Evolutionary conservation across 2,888 invertebrate species (phyloP).

Genomic region (Argyra leucocephala): DNA sequence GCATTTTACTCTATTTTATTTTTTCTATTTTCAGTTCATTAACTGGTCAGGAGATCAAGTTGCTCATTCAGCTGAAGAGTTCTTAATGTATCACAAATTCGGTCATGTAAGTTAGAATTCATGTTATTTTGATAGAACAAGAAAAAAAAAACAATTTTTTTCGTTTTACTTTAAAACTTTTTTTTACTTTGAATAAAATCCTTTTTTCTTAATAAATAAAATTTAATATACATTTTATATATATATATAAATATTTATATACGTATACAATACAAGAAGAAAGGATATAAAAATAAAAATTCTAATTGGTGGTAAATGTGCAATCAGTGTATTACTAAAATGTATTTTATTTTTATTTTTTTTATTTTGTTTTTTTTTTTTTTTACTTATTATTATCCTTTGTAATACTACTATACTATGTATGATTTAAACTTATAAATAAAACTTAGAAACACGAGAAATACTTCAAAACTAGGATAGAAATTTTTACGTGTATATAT

Average conservation of each 20-base stretch:
- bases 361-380: neutral
- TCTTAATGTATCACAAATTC: slow-evolving; percentile 81
- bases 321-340: slow-evolving; percentile 7
- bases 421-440: neutral
- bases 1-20: slow-evolving; percentile 17
- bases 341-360: neutral
- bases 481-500: neutral
- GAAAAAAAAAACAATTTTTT: slow-evolving; percentile 8
- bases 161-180: slow-evolving; percentile 17
- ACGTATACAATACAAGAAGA: neutral
- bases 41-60: slow-evolving; percentile 76
- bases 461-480: neutral
- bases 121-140: slow-evolving; percentile 9
- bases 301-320: slow-evolving; percentile 10
- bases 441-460: neutral
- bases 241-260: neutral
- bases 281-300: neutral
- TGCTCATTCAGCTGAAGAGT: slow-evolving; percentile 78
- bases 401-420: no score
- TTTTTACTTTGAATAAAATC: slow-evolving; percentile 32
- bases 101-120: slow-evolving; percentile 66
- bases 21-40: slow-evolving; percentile 51
- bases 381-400: neutral
- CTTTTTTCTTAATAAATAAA: slow-evolving; percentile 14
- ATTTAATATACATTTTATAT: neutral